Evolutionary conservation across 2,888 invertebrate genomes (phyloP), one percentile per base, ranked within the genome.

Genomic region (Nysson spinosus): DNA sequence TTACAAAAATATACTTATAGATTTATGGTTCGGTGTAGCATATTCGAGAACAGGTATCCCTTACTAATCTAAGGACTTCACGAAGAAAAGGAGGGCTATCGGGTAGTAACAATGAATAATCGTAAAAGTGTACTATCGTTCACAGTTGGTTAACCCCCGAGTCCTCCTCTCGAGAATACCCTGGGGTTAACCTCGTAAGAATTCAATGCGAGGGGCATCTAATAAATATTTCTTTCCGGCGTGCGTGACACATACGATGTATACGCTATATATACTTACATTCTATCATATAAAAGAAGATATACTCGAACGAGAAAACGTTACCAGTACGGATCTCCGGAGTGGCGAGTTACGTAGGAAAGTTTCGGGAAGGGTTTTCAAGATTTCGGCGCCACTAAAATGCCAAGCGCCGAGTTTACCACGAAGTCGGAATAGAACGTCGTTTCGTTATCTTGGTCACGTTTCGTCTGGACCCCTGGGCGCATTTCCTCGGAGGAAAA

Each of bases 401-500:
- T 56, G 63, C 54, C 22, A 42, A 20, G 50, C 61, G 58, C 16
- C 65, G 64, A 54, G 26, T 60, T 30, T 24, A 32, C 44, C 19
- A 42, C 50, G n/a, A 54, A 51, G 17, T 24, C 35, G 28, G 62
- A 64, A 47, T 56, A 34, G 47, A 55, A 55, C 46, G 37, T 47
- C 56, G 60, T 73, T 76, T 73, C 71, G 73, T 75, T 75, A 75
- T 75, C 75, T 73, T 32, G 69, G 75, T 75, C 75, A 76, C 75
- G 75, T 75, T 32, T 34, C 66, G 73, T 71, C 76, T 69, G 69
- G 71, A 70, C 75, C 68, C 67, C 44, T 56, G 71, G 67, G 69
- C 68, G 70, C 68, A 58, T 71, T 69, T 69, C 72, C 72, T 63
- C 73, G 42, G 50, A 57, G 66, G 66, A 62, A 76, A 77, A 70